Evolutionary conservation across 2,888 invertebrate genomes (phyloP), one percentile per base, ranked within the genome.

Genomic region (Orthonevra nobilis): DNA sequence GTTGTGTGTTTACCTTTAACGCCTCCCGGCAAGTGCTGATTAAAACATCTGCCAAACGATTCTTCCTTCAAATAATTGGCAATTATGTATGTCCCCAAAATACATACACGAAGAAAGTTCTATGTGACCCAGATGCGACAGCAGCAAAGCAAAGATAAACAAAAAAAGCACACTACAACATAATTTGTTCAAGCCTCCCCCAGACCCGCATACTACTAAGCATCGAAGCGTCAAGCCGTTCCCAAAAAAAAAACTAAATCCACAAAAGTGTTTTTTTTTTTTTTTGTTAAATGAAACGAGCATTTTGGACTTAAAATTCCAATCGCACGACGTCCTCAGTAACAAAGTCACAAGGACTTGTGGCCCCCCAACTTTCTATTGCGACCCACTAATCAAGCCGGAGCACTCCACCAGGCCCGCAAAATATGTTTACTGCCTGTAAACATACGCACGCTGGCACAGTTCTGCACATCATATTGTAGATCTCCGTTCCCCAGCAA

Each of bases 31-130:
- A 26, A 42, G 60, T 52, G 50, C 46, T 74, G 66, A 74, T 61
- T 54, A 68, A 74, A 74, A 46, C 68, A 74, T 74, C 74, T 74
- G 68, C 38, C 52, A 40, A 20, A 46, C 56, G 48, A 69, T 61
- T 60, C 48, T 36, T 61, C 61, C 58, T 26, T 17, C 70, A 70
- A 72, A 72, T 72, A 46, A 70, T 69, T 77, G 56, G 58, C 58
- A 70, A 70, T 77, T 70, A 54, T 69, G n/a, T n/a, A n/a, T 48
- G 50, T 20, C 54, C 69, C 34, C 9, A 44, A 23, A 56, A 44
- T 56, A 58, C 63, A 44, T 58, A n/a, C n/a, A n/a, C n/a, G n/a
- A n/a, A n/a, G n/a, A n/a, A n/a, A n/a, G n/a, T 9, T 52, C 48
- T 46, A 30, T 63, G 50, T 2, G 50, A 32, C 48, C 14, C 15